phyloP scores from a whole-genome alignment of 2,888 invertebrate species.

The Apotomis betuletana region DNA sequence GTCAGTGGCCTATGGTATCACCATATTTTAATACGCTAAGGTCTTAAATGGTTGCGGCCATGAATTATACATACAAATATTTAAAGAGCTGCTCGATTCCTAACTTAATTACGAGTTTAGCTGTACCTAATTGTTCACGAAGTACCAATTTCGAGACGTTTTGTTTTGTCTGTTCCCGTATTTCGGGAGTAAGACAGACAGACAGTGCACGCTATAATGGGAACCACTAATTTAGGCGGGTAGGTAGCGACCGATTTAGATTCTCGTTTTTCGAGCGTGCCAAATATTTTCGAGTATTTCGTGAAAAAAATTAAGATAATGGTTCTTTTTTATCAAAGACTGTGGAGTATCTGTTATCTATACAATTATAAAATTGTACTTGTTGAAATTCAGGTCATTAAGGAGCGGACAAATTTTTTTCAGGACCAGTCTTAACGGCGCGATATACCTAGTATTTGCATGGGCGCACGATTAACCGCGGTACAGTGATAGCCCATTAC shows the following conservation, averaged over 20 bases:
- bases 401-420: too few species aligned
- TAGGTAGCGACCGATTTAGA: slow-evolving; percentile 38
- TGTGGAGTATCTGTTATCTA: too few species aligned
- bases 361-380: too few species aligned
- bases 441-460: too few species aligned
- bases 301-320: slow-evolving; percentile 14
- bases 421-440: too few species aligned
- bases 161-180: slow-evolving; percentile 31
- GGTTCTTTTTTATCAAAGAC: not conserved
- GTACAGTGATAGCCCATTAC: too few species aligned
- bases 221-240: slow-evolving; percentile 37
- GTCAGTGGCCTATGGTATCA: slow-evolving; percentile 40
- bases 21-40: slow-evolving; percentile 34
- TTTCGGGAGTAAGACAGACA: slow-evolving; percentile 40
- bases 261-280: slow-evolving; percentile 29
- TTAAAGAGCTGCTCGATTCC: slow-evolving; percentile 17
- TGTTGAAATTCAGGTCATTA: too few species aligned
- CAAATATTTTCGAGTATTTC: slow-evolving; percentile 21
- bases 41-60: slow-evolving; percentile 4
- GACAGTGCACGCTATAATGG: slow-evolving; percentile 39
- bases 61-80: slow-evolving; percentile 26
- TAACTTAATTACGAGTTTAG: slow-evolving; percentile 11
- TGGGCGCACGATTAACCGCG: too few species aligned
- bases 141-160: slow-evolving; percentile 25
- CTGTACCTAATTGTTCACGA: slow-evolving; percentile 20